Conservation (phyloP, 2,113 vertebrate genomes). For the Melanostigma gelatinosum region DNA sequence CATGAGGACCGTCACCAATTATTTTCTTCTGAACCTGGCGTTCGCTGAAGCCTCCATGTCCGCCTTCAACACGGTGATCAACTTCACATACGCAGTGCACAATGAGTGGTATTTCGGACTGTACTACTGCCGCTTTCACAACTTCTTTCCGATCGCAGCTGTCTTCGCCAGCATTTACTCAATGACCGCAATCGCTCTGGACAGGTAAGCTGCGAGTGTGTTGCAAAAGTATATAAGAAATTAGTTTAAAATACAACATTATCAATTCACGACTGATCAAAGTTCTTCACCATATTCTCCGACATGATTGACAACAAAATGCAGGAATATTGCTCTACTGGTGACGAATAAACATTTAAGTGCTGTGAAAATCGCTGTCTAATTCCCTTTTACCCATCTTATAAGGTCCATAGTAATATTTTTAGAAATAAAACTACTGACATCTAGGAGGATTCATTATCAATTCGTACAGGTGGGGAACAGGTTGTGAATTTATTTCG, state of each 20-base stretch:
- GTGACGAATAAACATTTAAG: background rate
- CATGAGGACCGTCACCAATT: conserved; percentile 99
- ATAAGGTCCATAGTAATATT: background rate
- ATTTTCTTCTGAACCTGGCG: conserved; percentile 95
- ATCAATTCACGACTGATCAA: background rate
- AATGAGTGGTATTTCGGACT: conserved; percentile 97
- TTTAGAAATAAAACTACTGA: background rate
- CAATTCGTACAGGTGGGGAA: background rate
- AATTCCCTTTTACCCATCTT: background rate
- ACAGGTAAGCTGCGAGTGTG: conserved; percentile 85
- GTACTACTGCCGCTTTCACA: conserved; percentile 97
- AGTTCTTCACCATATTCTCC: background rate
- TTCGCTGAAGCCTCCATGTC: conserved; percentile 96
- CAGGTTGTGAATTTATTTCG: background rate
- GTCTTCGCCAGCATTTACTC: conserved; percentile 98
- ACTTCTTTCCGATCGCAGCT: conserved; percentile 97
- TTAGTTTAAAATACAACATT: background rate
- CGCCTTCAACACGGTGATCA: conserved; percentile 95
- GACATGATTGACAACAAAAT: background rate
- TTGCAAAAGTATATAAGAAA: background rate
- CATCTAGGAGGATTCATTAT: background rate
- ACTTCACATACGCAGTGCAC: conserved; percentile 95
- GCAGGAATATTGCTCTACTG: background rate
- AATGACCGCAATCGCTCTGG: conserved; percentile 95
- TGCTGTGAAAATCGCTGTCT: background rate